A percentile compares a stretch with the other conserved stretches of the same genome.
These are phyloP conservation scores for Etia nguti DNA, from an alignment of 2,113 vertebrate genomes.

Conservation along the genomic window DNA sequence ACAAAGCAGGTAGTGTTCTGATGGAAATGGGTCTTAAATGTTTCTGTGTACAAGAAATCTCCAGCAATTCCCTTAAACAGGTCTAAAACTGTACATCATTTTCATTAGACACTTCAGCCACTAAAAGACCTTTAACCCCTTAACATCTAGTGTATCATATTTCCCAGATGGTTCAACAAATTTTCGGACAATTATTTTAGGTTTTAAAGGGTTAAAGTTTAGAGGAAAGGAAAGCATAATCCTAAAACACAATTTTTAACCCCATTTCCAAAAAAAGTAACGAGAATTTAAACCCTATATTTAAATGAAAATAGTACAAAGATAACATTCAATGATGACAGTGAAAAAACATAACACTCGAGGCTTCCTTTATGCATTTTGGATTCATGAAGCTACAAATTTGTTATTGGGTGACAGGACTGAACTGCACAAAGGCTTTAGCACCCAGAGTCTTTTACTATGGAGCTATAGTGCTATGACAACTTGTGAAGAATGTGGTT, in stretches of 20 bases:
- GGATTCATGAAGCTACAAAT: not conserved
- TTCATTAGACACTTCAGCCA: not conserved
- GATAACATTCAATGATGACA: not conserved
- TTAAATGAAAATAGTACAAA: not conserved
- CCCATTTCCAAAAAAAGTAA: not conserved
- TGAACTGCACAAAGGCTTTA: not conserved
- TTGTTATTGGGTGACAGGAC: no score
- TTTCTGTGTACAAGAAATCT: not conserved
- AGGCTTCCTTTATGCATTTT: not conserved
- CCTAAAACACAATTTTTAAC: not conserved
- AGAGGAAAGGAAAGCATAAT: not conserved
- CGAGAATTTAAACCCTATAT: not conserved
- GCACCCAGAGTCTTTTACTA: not conserved
- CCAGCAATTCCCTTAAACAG: not conserved
- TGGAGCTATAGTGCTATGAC: not conserved
- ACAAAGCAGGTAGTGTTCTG: not conserved
- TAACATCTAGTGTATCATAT: not conserved
- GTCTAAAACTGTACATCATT: not conserved
- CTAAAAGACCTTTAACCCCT: not conserved
- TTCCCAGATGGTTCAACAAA: not conserved
- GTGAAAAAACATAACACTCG: not conserved
- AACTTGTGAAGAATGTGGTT: not conserved
- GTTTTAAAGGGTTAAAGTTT: not conserved
- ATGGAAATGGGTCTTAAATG: not conserved
- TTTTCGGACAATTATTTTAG: not conserved